Evolutionary conservation across 2,888 invertebrate species (phyloP), one percentile per base, ranked within the genome.

Genomic region (Synanthedon vespiformis): DNA sequence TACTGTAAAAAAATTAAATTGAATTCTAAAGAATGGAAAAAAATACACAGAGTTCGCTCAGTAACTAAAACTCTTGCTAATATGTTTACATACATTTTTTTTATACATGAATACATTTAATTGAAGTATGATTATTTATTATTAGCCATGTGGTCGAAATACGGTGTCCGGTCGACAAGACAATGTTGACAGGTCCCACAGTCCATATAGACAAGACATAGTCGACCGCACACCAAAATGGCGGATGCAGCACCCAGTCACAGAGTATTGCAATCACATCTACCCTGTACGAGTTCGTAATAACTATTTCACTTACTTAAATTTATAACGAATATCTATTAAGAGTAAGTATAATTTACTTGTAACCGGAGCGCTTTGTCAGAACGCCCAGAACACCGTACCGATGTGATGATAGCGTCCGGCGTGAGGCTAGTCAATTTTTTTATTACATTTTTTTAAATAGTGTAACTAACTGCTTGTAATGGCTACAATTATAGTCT

Each of bases 241-340:
- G 70, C 73, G 73, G 72, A 74, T 67, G 70, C 66, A 71, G 63
- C 74, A 65, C 73, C 77, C 82, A 79, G 81, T 68, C 67, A 83
- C 85, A 85, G 84, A 80, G 83, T 82, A 80, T 76, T 78, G 79
- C 74, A 79, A 70, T 72, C 74, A 80, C 80, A 81, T 79, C 87
- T 87, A 87, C 87, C 87, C 87, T 87, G 87, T 86, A 86, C 85
- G 81, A 79, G 79, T 76, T 82, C 76, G 79, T 80, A 81, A 74
- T 81, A 78, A 71, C 80, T 82, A 80, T 79, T 74, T 75, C 76
- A 77, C 75, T 80, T 80, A 80, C 70, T 74, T 76, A 78, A 58
- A 69, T 65, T 69, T 74, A 72, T 75, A 82, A 80, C 78, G 76
- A 77, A 68, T 80, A 78, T 71, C 78, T 80, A 81, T 72, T 34